phyloP scores from a whole-genome alignment of 2,797 vertebrate species.

The Bufotes viridis region DNA sequence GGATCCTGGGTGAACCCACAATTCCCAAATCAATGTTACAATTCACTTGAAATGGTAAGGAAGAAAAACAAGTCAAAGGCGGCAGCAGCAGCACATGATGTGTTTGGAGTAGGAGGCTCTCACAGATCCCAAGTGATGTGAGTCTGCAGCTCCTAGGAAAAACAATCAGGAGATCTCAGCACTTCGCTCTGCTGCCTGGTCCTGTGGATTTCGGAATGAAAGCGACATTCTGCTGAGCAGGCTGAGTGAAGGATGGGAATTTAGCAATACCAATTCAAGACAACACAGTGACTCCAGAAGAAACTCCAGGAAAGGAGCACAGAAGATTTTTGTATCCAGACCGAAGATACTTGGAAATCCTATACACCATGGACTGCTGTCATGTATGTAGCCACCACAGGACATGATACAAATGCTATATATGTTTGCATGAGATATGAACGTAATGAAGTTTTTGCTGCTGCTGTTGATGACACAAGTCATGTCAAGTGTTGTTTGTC shows the following conservation, averaged over 20 bases:
- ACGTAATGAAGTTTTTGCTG: background rate
- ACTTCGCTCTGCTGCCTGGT: background rate
- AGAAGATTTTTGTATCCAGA: background rate
- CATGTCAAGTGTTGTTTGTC: background rate
- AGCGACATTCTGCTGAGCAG: conserved; percentile 10
- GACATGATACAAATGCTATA: background rate
- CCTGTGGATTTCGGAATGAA: conserved; percentile 27
- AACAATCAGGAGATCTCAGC: conserved; percentile 25
- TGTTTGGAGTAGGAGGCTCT: conserved; percentile 36
- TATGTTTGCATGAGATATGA: background rate
- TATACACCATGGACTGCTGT: conserved; percentile 54
- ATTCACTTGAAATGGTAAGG: conserved; percentile 15
- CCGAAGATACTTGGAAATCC: background rate
- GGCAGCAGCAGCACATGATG: conserved; percentile 36
- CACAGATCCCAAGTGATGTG: conserved; percentile 35
- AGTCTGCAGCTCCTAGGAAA: conserved; percentile 23
- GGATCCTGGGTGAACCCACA: background rate
- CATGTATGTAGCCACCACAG: conserved; percentile 38
- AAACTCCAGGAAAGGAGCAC: background rate
- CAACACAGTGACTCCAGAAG: background rate
- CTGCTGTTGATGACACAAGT: background rate
- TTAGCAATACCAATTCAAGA: conserved; percentile 3
- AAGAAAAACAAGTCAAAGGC: background rate
- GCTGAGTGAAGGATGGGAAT: conserved; percentile 26
- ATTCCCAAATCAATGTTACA: conserved; percentile 3